Evolutionary conservation across 92 coral and sea anemone species (phyloP).

Genomic region (Porites divaricata): DNA sequence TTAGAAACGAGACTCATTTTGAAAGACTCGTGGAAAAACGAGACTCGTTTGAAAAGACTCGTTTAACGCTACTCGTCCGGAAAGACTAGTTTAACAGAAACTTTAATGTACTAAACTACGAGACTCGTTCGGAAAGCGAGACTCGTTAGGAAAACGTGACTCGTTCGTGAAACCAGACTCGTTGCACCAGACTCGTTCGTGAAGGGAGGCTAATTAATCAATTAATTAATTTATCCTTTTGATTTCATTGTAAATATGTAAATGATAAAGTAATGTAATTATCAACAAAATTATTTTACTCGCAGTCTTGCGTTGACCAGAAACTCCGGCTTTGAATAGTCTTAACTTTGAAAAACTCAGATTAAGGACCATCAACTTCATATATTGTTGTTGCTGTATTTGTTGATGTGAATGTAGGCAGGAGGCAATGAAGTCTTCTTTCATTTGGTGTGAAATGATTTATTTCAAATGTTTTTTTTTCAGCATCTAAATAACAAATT

Average conservation of each 20-base stretch:
- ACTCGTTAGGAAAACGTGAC: too few species aligned
- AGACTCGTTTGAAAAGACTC: neutral
- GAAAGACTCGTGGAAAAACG: slow-evolving; percentile 1
- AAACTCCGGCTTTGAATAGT: slow-evolving; percentile 18
- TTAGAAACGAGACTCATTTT: neutral
- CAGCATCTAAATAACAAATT: neutral
- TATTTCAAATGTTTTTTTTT: slow-evolving; percentile 23
- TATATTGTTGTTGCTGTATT: neutral
- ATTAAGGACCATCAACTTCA: neutral
- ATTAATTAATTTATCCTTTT: too few species aligned
- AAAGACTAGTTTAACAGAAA: too few species aligned
- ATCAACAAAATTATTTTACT: slow-evolving; percentile 5
- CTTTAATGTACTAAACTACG: too few species aligned
- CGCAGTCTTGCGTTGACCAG: slow-evolving; percentile 18
- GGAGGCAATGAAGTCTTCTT: slow-evolving; percentile 2
- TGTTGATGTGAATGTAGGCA: slow-evolving; percentile 12
- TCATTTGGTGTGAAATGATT: slow-evolving; percentile 15
- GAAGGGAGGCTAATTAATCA: too few species aligned
- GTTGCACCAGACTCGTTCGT: too few species aligned
- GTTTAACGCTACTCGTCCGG: too few species aligned
- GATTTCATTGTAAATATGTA: too few species aligned
- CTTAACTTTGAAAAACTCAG: too few species aligned
- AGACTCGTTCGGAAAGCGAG: too few species aligned
- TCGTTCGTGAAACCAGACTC: too few species aligned
- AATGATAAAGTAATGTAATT: neutral